Base-by-base conservation (phyloP, 2,797 vertebrate species). In the Tokudaia muenninki region DNA sequence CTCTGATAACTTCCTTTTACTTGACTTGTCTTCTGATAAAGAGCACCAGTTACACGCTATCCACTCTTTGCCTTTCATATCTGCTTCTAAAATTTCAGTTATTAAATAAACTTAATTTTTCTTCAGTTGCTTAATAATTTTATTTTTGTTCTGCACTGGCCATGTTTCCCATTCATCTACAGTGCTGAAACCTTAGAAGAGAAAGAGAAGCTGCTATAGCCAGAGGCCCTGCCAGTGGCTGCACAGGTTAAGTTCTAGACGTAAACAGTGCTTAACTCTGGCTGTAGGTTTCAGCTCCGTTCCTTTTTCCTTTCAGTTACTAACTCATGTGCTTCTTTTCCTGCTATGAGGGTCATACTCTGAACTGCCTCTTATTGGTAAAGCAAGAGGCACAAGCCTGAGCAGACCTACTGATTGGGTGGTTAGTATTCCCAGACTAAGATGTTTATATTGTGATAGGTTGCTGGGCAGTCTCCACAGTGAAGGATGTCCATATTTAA, bases 81-180 rank as follows among this genome's bases (percentile, higher is more conserved):
- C 88, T 90, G 41, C 72, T 91, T 91, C 55, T 87, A 72, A 94
- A 94, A 50, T 67, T 95, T 95, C 34, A n/a, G 57, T 94, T 97
- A 75, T 88, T 94, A 91, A 94, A 63, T 87, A 78, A 94, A 77
- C 11, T 24, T 37, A 24, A 37, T 65, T 94, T n/a, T 92, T 21
- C 86, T 81, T 92, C 14, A 52, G 26, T 74, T 44, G 9, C 81
- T 92, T 87, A 92, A 89, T 89, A 74, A 80, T 94, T 89, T 92
- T 19, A n/a, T 78, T 74, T 90, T 87, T 92, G 65, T 72, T 82
- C 77, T 94, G 19, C 61, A 47, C 2, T 80, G 26, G 37, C 89
- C 83, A 9, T 75, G 70, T 37, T 75, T 41, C 11, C 72, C 72
- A 75, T 75, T 75, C 37, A 75, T 75, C 72, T 41, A n/a, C 31